A percentile compares a stretch with the other conserved stretches of the same genome.
phyloP scores from a whole-genome alignment of 2,113 vertebrate genomes.

The Oreochromis aureus region DNA sequence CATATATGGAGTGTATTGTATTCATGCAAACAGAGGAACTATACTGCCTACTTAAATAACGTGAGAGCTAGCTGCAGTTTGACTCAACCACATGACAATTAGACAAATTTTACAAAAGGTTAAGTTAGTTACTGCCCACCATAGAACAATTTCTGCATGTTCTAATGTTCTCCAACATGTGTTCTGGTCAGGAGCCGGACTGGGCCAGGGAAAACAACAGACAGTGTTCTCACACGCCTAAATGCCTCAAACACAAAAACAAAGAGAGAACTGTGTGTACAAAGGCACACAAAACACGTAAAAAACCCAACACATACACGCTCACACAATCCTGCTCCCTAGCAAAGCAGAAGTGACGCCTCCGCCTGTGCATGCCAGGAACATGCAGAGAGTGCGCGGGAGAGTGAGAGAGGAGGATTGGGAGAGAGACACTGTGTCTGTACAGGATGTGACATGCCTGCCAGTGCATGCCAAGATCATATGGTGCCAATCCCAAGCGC shows the following conservation, averaged over 20 bases:
- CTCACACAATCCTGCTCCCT: background rate
- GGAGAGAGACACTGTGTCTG: background rate
- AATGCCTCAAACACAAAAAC: slow-evolving; percentile 1
- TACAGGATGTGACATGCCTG: slow-evolving; percentile 13
- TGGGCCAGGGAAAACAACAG: background rate
- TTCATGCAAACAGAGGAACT: background rate
- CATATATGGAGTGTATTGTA: background rate
- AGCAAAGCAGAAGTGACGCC: slow-evolving; percentile 40
- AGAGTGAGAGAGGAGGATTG: slow-evolving; percentile 6
- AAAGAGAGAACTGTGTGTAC: background rate
- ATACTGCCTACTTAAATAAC: background rate
- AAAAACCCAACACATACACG: background rate
- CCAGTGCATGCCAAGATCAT: slow-evolving; percentile 34
- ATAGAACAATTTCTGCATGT: background rate
- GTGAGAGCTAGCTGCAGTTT: background rate
- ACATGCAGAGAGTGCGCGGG: slow-evolving; percentile 17
- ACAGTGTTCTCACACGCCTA: background rate
- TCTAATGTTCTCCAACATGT: slow-evolving; percentile 10
- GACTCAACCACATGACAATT: slow-evolving; percentile 11
- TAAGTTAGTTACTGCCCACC: background rate
- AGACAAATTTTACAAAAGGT: background rate
- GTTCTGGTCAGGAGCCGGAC: slow-evolving; percentile 7
- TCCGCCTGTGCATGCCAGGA: slow-evolving; percentile 40
- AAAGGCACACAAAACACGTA: background rate
- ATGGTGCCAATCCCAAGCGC: background rate